Evolutionary conservation across 92 coral and sea anemone genomes (phyloP), one percentile per base, ranked within the genome.

Genomic region (Pocillopora grandis): DNA sequence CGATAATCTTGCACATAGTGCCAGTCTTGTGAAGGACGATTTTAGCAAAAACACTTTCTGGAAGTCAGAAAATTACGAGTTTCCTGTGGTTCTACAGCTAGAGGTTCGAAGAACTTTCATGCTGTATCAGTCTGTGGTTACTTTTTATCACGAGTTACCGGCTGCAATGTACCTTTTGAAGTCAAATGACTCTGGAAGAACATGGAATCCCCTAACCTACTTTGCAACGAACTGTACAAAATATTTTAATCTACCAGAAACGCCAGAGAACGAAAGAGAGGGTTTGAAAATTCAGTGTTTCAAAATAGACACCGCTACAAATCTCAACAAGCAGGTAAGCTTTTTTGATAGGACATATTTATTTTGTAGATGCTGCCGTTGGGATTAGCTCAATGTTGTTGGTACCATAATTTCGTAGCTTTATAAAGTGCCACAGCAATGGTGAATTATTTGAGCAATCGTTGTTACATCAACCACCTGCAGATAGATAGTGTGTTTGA

Each of bases 161-260:
- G 97, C 98, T 0, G 97, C 99, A 1, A 89, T 94, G 97, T 97
- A 94, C 90, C 76, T 97, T 65, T 85, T 90, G 59, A 94, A 91
- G 89, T 97, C 99, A 20, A 87, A 80, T 12, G 93, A 96, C 87
- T 88, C 79, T 20, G 99, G 99, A 17, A 62, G 66, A 6, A 90
- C 80, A 31, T 97, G 85, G 86, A 77, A 80, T 23, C 73, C 88
- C 3, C 48, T 92, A 17, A 83, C 86, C 13, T 97, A 79, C 71
- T 88, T 81, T 82, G 91, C 99, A 31, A 89, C 95, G 23, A 87
- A 89, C 65, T 97, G 99, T 75, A 55, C 21, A 10, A 70, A 80
- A 42, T 97, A 72, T 86, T 97, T 90, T 79, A 88, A 88, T 66
- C 88, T 94, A 98, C 80, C 90, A 10, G 92, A 85, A 72, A 92